These are phyloP conservation scores for Marronus borbonicus DNA, from an alignment of 2,888 invertebrate species.

Conservation along the genomic window DNA sequence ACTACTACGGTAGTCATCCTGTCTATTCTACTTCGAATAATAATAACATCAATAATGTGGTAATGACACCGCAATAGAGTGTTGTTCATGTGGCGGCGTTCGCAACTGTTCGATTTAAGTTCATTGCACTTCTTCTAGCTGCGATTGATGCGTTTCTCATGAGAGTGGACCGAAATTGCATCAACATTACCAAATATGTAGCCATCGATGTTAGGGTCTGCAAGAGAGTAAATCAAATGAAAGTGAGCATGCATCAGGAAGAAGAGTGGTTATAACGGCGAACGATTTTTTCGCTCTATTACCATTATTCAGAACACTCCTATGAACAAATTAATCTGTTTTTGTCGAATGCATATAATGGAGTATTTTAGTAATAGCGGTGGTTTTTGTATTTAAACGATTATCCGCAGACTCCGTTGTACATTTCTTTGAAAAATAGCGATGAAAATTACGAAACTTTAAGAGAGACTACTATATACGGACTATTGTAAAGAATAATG, in stretches of 20 bases:
- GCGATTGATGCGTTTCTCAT: constrained; percentile 73
- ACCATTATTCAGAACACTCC: constrained; percentile 1
- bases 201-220: constrained; percentile 82
- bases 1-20: constrained; percentile 18
- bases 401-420: too few relatives aligned
- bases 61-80: constrained; percentile 15
- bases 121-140: constrained; percentile 59
- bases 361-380: background rate
- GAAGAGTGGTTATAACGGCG: constrained; percentile 30
- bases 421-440: too few relatives aligned
- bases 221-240: constrained; percentile 58
- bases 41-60: constrained; percentile 16
- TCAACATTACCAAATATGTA: constrained; percentile 81
- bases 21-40: constrained; percentile 33
- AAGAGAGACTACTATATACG: too few relatives aligned
- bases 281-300: constrained; percentile 2
- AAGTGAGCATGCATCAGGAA: constrained; percentile 18
- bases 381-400: background rate
- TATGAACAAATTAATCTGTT: constrained; percentile 14
- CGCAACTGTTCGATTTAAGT: constrained; percentile 44
- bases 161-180: constrained; percentile 81
- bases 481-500: too few relatives aligned
- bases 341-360: background rate
- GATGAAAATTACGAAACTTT: too few relatives aligned
- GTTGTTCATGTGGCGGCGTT: constrained; percentile 37